Evolutionary conservation across 2,797 vertebrate genomes (phyloP).

Genomic region (Enteromius treurensis): DNA sequence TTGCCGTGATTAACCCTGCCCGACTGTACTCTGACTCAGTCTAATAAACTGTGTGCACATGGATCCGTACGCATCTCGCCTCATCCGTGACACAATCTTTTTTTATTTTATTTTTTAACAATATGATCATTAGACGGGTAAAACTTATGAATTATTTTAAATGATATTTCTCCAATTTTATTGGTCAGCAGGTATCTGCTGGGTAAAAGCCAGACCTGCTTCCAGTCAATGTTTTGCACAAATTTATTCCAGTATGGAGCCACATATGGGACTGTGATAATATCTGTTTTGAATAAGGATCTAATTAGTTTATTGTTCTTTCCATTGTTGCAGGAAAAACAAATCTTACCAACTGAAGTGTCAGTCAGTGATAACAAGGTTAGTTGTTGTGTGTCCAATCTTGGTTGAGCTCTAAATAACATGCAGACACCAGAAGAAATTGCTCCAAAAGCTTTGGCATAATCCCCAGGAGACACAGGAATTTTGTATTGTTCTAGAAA

Average conservation of each 20-base stretch:
- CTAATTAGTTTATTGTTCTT: background rate
- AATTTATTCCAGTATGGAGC: conserved; percentile 5
- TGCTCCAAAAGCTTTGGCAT: background rate
- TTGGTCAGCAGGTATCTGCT: background rate
- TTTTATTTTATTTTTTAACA: background rate
- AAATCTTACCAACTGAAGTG: background rate
- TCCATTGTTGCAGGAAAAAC: background rate
- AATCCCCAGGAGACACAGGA: conserved; percentile 12
- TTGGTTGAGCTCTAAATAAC: background rate
- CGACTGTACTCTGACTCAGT: too few relatives aligned
- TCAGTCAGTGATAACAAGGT: background rate
- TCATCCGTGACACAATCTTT: background rate
- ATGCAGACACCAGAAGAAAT: background rate
- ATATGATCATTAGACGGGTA: background rate
- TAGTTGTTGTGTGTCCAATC: background rate
- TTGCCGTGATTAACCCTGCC: too few relatives aligned
- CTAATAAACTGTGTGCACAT: background rate
- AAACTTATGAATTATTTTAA: background rate
- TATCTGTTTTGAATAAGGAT: background rate
- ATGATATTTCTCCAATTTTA: background rate
- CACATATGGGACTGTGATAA: background rate
- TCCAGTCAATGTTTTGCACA: background rate
- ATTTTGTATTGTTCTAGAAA: conserved; percentile 5
- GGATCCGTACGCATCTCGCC: too few relatives aligned
- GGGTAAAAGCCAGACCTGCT: background rate